Base-by-base conservation (phyloP, 1,140 invertebrate genomes). In the Sweltsa coloradensis region DNA sequence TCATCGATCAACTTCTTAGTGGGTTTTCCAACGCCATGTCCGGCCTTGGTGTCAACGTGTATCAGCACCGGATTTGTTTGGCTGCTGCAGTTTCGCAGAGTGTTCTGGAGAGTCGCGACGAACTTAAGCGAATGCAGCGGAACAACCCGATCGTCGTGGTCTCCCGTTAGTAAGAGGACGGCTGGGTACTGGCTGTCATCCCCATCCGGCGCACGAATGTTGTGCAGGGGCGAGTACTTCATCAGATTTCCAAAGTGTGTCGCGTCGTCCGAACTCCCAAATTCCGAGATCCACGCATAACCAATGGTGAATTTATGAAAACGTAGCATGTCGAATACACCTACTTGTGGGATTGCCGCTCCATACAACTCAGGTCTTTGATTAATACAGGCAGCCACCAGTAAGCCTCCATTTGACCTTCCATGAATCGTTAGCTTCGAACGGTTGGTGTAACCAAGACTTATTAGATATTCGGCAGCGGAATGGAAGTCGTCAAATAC, bases 241-340 rank as follows among this genome's bases (percentile, higher is more conserved):
- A 83, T 73, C 7, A 97, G 64, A 68, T 86, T 88, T 16, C 89
- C 71, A 61, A 97, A 98, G 52, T 97, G 82, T 34, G 89, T 79
- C 52, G 79, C 70, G 49, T 92, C 80, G 53, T 95, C 90, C 2
- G 92, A 81, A 66, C 79, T 85, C 13, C 96, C 96, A 70, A 87
- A 99, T 68, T 99, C 96, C 1, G 90, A 89, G 25, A 81, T 81
- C 96, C 96, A 99, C 23, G 90, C 88, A 66, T 90, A 84, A 1
- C 95, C 96, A 61, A 97, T 94, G 1, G 95, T 99, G 62, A 98
- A 99, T 68, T 97, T 97, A 68, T 98, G 91, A 69, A 92, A 99
- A 31, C 93, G 75, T 34, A 98, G 66, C 90, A 98, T 94, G 67
- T 99, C 96, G 68, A 97, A 75, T 0, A 99, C 95, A 24, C 93